phyloP scores from a whole-genome alignment of 2,888 invertebrate species.

The Hoplodrina blanda region DNA sequence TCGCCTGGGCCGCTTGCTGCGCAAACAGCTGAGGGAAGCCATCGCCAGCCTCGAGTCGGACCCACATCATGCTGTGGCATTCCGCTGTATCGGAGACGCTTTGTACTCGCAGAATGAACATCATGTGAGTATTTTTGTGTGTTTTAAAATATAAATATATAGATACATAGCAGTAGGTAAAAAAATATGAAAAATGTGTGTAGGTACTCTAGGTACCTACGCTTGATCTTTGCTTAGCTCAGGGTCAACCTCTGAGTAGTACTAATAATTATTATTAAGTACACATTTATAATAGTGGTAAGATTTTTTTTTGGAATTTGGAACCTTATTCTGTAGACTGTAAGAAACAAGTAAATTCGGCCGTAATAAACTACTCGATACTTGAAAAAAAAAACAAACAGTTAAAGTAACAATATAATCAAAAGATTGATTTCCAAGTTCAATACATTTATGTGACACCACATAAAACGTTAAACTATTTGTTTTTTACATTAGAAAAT shows the following conservation, averaged over 20 bases:
- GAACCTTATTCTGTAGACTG: neutral
- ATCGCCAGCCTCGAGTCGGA: constrained; percentile 93
- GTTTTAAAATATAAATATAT: neutral
- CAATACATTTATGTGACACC: constrained; percentile 4
- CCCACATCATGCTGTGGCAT: constrained; percentile 94
- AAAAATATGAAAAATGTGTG: no score
- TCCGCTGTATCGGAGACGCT: constrained; percentile 95
- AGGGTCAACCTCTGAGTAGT: no score
- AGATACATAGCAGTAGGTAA: no score
- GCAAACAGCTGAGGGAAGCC: constrained; percentile 92
- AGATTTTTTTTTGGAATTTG: no score
- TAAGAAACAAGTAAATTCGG: neutral
- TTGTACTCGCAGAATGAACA: constrained; percentile 94
- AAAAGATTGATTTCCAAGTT: constrained; percentile 7
- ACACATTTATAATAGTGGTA: no score
- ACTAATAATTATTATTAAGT: no score
- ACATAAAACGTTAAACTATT: constrained; percentile 33
- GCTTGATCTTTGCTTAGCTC: no score
- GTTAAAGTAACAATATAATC: constrained; percentile 11
- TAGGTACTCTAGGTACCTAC: no score
- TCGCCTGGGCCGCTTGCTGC: constrained; percentile 93
- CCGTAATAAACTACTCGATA: neutral
- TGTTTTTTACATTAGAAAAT: constrained; percentile 21
- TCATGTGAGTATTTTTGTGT: constrained; percentile 91
- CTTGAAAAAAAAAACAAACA: neutral